These are phyloP conservation scores for Caenorhabditis macrosperma DNA, from an alignment of 2,888 invertebrate genomes.

Conservation along the genomic window DNA sequence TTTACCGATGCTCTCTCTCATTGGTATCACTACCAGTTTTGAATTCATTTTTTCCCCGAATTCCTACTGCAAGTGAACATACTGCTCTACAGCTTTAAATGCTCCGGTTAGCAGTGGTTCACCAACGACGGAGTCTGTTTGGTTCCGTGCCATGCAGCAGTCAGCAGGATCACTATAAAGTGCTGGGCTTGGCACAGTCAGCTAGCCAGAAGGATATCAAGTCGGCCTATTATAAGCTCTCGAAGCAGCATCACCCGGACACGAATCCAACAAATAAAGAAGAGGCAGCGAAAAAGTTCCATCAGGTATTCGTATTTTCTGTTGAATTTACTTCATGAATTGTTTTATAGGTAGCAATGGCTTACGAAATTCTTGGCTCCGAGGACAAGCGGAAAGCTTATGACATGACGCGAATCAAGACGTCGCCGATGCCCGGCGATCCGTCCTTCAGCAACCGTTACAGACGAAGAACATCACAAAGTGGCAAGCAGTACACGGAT, in stretches of 20 bases:
- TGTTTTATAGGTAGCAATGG: constrained; percentile 68
- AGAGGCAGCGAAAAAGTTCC: constrained; percentile 74
- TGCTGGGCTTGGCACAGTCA: constrained; percentile 68
- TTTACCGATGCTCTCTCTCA: not conserved
- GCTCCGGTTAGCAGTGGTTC: constrained; percentile 23
- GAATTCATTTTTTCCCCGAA: constrained; percentile 12
- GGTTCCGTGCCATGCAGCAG: constrained; percentile 31
- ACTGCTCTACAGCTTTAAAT: constrained; percentile 25
- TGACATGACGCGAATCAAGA: constrained; percentile 60
- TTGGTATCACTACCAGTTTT: constrained; percentile 18
- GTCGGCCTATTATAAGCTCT: constrained; percentile 76
- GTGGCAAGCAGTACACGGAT: constrained; percentile 73
- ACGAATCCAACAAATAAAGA: constrained; percentile 70
- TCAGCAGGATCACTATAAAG: constrained; percentile 69
- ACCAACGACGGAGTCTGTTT: constrained; percentile 26
- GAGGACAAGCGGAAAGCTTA: constrained; percentile 71
- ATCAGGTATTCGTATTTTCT: constrained; percentile 69
- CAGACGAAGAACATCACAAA: constrained; percentile 15
- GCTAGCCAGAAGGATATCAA: constrained; percentile 76
- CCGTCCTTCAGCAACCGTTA: constrained; percentile 36
- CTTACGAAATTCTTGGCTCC: constrained; percentile 75
- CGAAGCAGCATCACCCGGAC: constrained; percentile 79
- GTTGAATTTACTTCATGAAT: no score
- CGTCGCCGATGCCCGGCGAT: constrained; percentile 38
- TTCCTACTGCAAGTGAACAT: not conserved